These are phyloP conservation scores for Coturnix japonica DNA, from an alignment of 2,113 vertebrate species.

Conservation along the genomic window DNA sequence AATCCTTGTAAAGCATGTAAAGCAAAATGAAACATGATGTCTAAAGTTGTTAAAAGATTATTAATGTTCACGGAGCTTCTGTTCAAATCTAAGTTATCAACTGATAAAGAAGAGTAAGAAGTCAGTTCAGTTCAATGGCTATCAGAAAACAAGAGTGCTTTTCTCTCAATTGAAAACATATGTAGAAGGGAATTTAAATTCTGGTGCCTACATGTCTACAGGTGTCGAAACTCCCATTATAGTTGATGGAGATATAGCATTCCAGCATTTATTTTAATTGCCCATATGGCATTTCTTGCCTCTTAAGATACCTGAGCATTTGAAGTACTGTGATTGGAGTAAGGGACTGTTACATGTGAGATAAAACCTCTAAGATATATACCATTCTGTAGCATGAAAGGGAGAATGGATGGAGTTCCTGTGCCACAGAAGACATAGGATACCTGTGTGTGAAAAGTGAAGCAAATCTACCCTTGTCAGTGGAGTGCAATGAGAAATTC, in stretches of 20 bases:
- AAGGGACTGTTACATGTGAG: background rate
- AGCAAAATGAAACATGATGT: background rate
- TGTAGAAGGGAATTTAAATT: background rate
- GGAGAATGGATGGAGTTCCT: background rate
- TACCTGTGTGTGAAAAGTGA: background rate
- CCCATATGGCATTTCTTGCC: background rate
- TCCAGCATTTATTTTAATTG: background rate
- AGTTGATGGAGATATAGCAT: background rate
- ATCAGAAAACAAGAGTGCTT: background rate
- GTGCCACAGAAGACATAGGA: background rate
- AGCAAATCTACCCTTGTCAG: background rate
- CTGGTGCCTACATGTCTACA: background rate
- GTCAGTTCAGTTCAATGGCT: background rate
- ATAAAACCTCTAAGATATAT: background rate
- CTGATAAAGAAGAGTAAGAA: background rate
- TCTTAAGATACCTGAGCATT: accelerated
- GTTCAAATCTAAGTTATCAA: background rate
- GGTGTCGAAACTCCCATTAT: background rate
- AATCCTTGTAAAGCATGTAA: background rate
- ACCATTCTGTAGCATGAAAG: background rate
- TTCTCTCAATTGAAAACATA: background rate
- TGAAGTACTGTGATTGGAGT: background rate
- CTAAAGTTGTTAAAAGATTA: background rate
- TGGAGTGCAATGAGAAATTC: background rate
- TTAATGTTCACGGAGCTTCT: background rate